Evolutionary conservation across 2,113 vertebrate genomes (phyloP), one percentile per base, ranked within the genome.

Genomic region (Channa maculata): DNA sequence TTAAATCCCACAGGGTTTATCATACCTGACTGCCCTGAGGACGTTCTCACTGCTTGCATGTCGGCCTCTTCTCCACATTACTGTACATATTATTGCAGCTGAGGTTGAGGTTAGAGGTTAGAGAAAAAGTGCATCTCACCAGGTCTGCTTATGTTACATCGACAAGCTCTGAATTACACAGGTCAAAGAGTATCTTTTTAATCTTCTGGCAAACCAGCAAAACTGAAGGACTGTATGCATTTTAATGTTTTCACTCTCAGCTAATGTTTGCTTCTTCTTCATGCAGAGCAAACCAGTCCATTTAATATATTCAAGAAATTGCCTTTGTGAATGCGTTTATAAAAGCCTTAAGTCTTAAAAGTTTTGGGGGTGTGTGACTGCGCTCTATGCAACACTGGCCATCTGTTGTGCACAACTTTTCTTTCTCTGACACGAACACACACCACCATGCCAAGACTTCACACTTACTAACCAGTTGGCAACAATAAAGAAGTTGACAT

Each of bases 391-490:
- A 71, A 55, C 54, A 61, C 45, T 5, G 24, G 61, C 82, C 81
- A 89, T 89, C 88, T 91, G 87, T 57, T 78, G 69, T 69, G 71
- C 65, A 54, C 59, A 24, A 81, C 51, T 61, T 53, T 62, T 79
- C 2, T 10, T 73, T 83, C 71, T 34, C 50, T 73, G 48, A 65
- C 51, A 58, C n/a, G 49, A 76, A 75, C 65, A 79, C 78, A 79
- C 58, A 8, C 77, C 84, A 44, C 81, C 77, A 44, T 38, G 57
- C 51, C 68, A 55, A 79, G 34, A 64, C 15, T 71, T 86, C 75
- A 65, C 63, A 73, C 79, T 80, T 80, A 86, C 44, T 71, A 76
- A 87, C 65, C 67, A 79, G 53, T 74, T 51, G 38, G 54, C 44
- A 33, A 71, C 51, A 77, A 50, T 58, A 8, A 48, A 24, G 52